Evolutionary conservation across 2,797 vertebrate species (phyloP).

Genomic region (Acestrorhynchus altus): DNA sequence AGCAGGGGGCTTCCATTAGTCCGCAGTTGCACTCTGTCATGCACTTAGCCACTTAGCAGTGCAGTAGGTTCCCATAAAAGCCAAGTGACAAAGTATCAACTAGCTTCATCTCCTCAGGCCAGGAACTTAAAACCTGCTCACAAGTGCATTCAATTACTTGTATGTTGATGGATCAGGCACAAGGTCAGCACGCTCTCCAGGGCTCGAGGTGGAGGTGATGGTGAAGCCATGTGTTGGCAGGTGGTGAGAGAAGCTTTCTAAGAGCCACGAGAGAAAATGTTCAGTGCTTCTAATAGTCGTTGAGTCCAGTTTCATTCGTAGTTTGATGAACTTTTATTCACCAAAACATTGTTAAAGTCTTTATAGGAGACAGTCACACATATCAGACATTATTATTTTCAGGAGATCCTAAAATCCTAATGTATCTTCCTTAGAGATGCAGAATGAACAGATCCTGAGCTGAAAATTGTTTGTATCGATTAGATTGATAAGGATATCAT

Average conservation of each 20-base stretch:
- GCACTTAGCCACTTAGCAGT: constrained; percentile 54
- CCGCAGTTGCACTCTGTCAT: constrained; percentile 50
- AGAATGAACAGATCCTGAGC: no score
- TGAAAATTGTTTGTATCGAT: no score
- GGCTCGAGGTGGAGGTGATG: constrained; percentile 18
- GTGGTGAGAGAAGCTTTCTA: constrained; percentile 68
- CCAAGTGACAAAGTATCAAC: constrained; percentile 74
- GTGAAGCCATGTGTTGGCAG: constrained; percentile 54
- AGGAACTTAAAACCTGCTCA: constrained; percentile 66
- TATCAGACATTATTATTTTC: no score
- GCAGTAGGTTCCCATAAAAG: constrained; percentile 61
- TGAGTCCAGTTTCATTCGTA: no score
- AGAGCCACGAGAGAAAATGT: constrained; percentile 74
- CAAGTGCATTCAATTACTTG: constrained; percentile 71
- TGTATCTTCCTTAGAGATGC: no score
- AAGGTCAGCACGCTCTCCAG: constrained; percentile 57
- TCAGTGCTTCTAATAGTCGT: no score
- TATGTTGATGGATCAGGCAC: constrained; percentile 68
- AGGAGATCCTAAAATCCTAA: no score
- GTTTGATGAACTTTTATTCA: no score
- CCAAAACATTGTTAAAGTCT: no score
- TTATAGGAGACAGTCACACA: no score
- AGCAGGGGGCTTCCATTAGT: constrained; percentile 47
- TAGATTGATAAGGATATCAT: no score
- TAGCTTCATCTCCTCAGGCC: constrained; percentile 69